Base-by-base conservation (phyloP, 2,113 vertebrate species). In the Paraplagusia blochii region DNA sequence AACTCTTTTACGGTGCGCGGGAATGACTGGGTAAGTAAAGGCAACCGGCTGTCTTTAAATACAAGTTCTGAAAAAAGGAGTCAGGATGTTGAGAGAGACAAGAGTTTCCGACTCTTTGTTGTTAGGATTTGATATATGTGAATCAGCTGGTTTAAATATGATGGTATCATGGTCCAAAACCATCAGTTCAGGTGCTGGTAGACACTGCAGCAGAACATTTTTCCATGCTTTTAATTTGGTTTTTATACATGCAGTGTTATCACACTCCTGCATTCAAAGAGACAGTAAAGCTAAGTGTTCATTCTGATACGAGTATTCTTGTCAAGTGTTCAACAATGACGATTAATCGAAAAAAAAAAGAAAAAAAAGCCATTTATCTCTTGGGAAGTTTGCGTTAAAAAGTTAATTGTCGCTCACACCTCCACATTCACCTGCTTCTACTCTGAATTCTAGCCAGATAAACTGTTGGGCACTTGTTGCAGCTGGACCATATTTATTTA, bases 21-120 rank as follows among this genome's bases (percentile, higher is more conserved):
- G 33, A 29, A 29, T 29, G 38, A 69, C 59, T 40, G 56, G 87
- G 87, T 88, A 58, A 85, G 87, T 84, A 66, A 69, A 17, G 45
- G 33, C n/a, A 53, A 67, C 44, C 33, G 36, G 22, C 66, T 72
- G 35, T n/a, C 29, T 59, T 29, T 35, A 15, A 50, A 57, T 15
- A 64, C 36, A 53, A 35, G 33, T 12, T 48, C 29, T 54, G 40
- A 16, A 18, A 50, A 29, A 53, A 33, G 18, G 11, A 51, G 49
- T 44, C 48, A 50, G 19, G 18, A 61, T 61, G 44, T 19, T 19
- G 16, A n/a, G 18, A 4, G 3, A 50, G 59, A 36, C 45, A 49
- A 16, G 0, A 42, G 36, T 1, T 8, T 17, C 38, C 10, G 29
- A 45, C 44, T 46, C 10, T 16, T 14, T 44, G 9, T 40, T 1